Evolutionary conservation across 2,888 invertebrate genomes (phyloP).

Genomic region (Drosophila pegasa): DNA sequence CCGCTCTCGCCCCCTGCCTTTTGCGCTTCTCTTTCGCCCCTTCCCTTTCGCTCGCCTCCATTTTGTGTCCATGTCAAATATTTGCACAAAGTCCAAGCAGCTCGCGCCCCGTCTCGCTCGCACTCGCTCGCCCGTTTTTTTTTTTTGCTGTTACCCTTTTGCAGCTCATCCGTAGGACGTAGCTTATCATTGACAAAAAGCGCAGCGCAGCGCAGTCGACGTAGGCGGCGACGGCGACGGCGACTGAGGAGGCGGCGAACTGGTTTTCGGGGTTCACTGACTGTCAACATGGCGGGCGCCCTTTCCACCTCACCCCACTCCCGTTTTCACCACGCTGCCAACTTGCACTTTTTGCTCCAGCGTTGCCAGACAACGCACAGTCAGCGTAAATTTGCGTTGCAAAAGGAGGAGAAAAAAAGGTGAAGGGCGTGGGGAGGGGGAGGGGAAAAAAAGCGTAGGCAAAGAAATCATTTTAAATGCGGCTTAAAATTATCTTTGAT

Average conservation of each 20-base stretch:
- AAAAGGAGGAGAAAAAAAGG: slow-evolving; percentile 22
- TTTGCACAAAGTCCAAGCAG: slow-evolving; percentile 71
- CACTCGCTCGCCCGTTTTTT: too few relatives aligned
- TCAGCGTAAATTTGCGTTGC: slow-evolving; percentile 55
- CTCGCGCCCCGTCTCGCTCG: slow-evolving; percentile 16
- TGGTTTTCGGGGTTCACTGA: slow-evolving; percentile 52
- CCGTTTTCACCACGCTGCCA: slow-evolving; percentile 21
- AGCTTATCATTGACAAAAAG: slow-evolving; percentile 66
- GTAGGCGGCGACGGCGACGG: too few relatives aligned
- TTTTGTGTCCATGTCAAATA: slow-evolving; percentile 69
- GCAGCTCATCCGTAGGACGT: slow-evolving; percentile 27
- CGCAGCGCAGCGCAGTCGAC: slow-evolving; percentile 27
- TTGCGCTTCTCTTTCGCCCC: not conserved
- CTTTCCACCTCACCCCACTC: not conserved
- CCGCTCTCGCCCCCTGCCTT: not conserved
- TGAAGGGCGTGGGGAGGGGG: not conserved
- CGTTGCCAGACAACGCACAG: slow-evolving; percentile 75
- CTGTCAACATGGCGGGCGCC: slow-evolving; percentile 64
- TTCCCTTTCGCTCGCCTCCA: slow-evolving; percentile 3
- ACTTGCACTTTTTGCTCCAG: slow-evolving; percentile 60
- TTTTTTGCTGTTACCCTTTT: slow-evolving; percentile 1
- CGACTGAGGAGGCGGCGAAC: slow-evolving; percentile 23
- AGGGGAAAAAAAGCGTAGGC: slow-evolving; percentile 29
- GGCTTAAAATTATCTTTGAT: slow-evolving; percentile 79
- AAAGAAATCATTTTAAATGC: slow-evolving; percentile 77